A percentile compares a stretch with the other conserved stretches of the same genome.
Evolutionary conservation across 1,140 invertebrate species (phyloP).

Genomic region (Bradynema listronoti): DNA sequence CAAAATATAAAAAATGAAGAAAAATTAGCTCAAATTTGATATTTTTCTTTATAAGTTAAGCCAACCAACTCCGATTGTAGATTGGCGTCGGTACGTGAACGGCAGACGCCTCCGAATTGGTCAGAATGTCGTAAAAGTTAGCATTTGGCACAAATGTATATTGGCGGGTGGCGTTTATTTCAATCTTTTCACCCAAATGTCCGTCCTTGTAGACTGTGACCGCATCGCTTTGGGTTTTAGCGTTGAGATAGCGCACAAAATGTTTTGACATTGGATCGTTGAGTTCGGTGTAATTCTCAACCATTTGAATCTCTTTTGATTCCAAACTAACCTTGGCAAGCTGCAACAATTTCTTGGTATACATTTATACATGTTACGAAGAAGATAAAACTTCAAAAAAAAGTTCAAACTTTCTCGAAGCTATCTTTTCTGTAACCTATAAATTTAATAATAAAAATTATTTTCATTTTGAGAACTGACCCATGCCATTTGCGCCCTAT

Average conservation of each 20-base stretch:
- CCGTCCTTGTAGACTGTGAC: constrained; percentile 32
- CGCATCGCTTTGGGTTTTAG: constrained; percentile 39
- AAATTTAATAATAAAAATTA: constrained; percentile 25
- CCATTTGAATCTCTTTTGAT: constrained; percentile 22
- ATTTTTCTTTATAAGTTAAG: no score
- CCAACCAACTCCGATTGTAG: constrained; percentile 54
- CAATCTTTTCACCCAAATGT: constrained; percentile 21
- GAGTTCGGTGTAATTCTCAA: constrained; percentile 21
- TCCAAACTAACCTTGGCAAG: constrained; percentile 54
- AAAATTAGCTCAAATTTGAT: constrained; percentile 6
- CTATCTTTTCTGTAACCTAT: constrained; percentile 11
- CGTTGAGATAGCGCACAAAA: constrained; percentile 53
- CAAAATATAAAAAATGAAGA: constrained; percentile 10
- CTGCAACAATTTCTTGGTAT: constrained; percentile 34
- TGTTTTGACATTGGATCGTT: constrained; percentile 45
- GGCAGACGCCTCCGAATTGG: constrained; percentile 51
- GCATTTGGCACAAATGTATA: constrained; percentile 28
- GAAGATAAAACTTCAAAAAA: constrained; percentile 11
- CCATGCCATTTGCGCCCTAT: constrained; percentile 54
- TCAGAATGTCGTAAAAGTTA: constrained; percentile 53
- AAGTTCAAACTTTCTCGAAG: neutral
- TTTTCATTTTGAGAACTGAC: constrained; percentile 25
- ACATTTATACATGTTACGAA: neutral
- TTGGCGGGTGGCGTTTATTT: constrained; percentile 15
- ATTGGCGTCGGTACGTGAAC: constrained; percentile 56